Conservation (phyloP, 2,797 vertebrate genomes). For the Microctenopoma stevenorrisi region DNA sequence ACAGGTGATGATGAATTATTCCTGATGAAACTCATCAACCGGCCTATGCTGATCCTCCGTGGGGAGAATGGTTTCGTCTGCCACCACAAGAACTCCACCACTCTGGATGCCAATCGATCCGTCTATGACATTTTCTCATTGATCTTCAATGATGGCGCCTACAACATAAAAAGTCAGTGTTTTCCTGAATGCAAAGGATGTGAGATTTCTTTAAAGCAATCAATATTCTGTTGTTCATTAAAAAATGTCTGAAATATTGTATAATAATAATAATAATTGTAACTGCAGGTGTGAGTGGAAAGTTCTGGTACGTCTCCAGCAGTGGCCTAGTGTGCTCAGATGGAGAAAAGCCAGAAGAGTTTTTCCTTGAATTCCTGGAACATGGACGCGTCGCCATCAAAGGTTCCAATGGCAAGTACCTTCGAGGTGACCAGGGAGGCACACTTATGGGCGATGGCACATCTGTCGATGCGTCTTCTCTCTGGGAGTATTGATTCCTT, state of each 20-base stretch:
- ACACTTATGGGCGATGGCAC: constrained; percentile 89
- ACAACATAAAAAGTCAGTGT: constrained; percentile 91
- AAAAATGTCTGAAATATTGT: neutral
- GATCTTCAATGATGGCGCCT: constrained; percentile 92
- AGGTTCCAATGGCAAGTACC: constrained; percentile 89
- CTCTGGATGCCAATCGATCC: constrained; percentile 92
- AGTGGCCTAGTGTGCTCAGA: constrained; percentile 91
- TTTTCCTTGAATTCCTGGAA: constrained; percentile 93
- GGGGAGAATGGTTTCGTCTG: constrained; percentile 95
- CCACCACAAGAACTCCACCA: constrained; percentile 92
- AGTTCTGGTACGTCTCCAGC: constrained; percentile 93
- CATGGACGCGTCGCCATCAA: constrained; percentile 92
- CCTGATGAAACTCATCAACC: constrained; percentile 94
- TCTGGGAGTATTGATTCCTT: constrained; percentile 91
- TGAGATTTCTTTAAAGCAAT: neutral
- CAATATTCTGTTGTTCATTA: neutral
- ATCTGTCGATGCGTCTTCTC: constrained; percentile 81
- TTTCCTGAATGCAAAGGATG: neutral
- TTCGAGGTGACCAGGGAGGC: constrained; percentile 92
- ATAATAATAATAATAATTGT: constrained; percentile 5
- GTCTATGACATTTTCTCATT: constrained; percentile 94
- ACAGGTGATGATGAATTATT: constrained; percentile 92
- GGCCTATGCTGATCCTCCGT: constrained; percentile 92
- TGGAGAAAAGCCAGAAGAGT: constrained; percentile 92
- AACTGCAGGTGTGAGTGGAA: constrained; percentile 86